These are phyloP conservation scores for Apogon hyalosoma DNA, from an alignment of 2,797 vertebrate genomes.

Conservation along the genomic window DNA sequence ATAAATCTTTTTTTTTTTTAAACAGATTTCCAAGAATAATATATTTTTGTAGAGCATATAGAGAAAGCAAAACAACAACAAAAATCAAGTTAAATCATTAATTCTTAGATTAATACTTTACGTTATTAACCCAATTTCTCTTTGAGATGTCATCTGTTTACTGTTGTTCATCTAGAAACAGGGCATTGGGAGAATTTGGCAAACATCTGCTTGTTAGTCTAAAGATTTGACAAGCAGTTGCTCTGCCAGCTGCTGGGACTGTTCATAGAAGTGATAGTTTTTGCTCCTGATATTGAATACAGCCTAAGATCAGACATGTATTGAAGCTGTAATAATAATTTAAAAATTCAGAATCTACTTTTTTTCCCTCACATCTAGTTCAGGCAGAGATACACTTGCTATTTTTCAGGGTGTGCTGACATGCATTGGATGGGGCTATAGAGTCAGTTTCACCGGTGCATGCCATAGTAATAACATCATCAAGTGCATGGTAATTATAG, in stretches of 20 bases:
- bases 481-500: constrained; percentile 81
- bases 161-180: constrained; percentile 34
- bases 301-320: constrained; percentile 6
- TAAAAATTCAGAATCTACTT: constrained; percentile 7
- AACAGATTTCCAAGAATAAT: constrained; percentile 39
- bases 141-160: constrained; percentile 41
- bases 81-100: too few relatives aligned
- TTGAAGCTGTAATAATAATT: background rate
- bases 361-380: constrained; percentile 4
- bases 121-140: constrained; percentile 27
- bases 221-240: constrained; percentile 54
- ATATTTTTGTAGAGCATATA: background rate
- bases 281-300: constrained; percentile 26
- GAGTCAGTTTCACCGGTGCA: constrained; percentile 67
- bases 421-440: constrained; percentile 47
- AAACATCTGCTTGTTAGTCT: constrained; percentile 59
- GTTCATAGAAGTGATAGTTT: constrained; percentile 31
- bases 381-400: constrained; percentile 9
- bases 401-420: constrained; percentile 47
- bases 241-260: constrained; percentile 43
- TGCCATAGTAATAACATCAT: constrained; percentile 81
- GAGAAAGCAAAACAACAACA: too few relatives aligned
- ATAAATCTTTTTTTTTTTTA: constrained; percentile 36
- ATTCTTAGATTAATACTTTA: too few relatives aligned
- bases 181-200: constrained; percentile 47